Evolutionary conservation across 2,113 vertebrate genomes (phyloP).

Genomic region (Polypterus bichir): DNA sequence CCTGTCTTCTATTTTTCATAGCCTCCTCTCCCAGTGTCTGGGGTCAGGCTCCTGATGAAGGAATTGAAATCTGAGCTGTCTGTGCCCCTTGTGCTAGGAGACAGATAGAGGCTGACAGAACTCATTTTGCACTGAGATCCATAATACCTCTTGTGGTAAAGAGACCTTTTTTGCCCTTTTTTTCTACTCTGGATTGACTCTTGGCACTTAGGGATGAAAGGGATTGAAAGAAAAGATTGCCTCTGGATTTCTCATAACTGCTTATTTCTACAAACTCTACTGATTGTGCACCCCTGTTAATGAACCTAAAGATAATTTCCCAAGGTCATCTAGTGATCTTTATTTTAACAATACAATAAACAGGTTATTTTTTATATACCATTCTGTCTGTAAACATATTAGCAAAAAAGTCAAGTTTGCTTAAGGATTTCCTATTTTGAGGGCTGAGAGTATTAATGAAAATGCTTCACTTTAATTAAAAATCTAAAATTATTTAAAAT

Average conservation of each 20-base stretch:
- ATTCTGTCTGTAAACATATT: no score
- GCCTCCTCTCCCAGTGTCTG: neutral
- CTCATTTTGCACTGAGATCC: slow-evolving; percentile 28
- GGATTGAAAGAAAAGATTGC: neutral
- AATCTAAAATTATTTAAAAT: no score
- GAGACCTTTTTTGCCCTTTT: slow-evolving; percentile 35
- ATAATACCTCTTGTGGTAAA: slow-evolving; percentile 22
- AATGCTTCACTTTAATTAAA: no score
- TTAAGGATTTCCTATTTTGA: no score
- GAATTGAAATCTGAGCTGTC: slow-evolving; percentile 12
- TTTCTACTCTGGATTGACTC: slow-evolving; percentile 26
- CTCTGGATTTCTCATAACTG: neutral
- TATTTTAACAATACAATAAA: no score
- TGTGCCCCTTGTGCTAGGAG: slow-evolving; percentile 8
- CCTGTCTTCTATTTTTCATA: neutral
- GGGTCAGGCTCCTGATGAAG: neutral
- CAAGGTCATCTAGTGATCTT: neutral
- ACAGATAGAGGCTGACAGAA: slow-evolving; percentile 27
- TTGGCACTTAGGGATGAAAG: slow-evolving; percentile 32
- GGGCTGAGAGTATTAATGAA: no score
- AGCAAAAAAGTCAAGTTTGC: no score
- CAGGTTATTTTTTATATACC: no score
- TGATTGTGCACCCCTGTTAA: neutral
- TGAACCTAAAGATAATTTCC: neutral
- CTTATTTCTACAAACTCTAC: neutral